Evolutionary conservation across 2,888 invertebrate genomes (phyloP).

Genomic region (Ceramica pisi): DNA sequence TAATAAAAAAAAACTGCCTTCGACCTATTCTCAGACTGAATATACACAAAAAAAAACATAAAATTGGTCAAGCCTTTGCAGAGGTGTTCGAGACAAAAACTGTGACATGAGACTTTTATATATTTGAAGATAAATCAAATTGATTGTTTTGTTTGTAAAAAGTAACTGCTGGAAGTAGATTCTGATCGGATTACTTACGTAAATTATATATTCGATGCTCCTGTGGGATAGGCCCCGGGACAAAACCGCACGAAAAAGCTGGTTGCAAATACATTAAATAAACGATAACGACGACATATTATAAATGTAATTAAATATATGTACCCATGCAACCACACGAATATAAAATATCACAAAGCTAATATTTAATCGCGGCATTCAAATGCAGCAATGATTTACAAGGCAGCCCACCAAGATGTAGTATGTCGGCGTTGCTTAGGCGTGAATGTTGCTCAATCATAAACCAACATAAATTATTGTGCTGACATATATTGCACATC

Average conservation of each 20-base stretch:
- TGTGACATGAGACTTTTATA: no score
- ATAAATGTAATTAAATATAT: background rate
- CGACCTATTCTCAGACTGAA: no score
- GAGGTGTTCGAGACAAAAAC: no score
- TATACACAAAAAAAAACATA: no score
- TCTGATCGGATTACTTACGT: no score
- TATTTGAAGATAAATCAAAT: no score
- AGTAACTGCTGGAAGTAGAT: background rate
- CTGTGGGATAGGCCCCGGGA: no score
- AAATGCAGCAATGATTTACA: slow-evolving; percentile 36
- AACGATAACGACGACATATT: background rate
- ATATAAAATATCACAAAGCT: slow-evolving; percentile 35
- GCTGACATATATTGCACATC: slow-evolving; percentile 58
- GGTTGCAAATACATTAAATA: background rate
- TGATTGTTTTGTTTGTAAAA: background rate
- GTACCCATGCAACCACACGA: background rate
- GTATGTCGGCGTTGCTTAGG: slow-evolving; percentile 44
- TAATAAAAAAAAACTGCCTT: no score
- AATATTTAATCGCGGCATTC: slow-evolving; percentile 30
- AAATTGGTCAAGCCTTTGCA: no score
- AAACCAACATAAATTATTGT: slow-evolving; percentile 47
- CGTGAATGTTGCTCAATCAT: slow-evolving; percentile 53
- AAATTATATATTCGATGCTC: no score
- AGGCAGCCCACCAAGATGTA: slow-evolving; percentile 38
- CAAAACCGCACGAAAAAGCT: background rate